A percentile compares a stretch with the other conserved stretches of the same genome.
phyloP scores from a whole-genome alignment of 2,797 vertebrate genomes.

The Bradypodion pumilum region DNA sequence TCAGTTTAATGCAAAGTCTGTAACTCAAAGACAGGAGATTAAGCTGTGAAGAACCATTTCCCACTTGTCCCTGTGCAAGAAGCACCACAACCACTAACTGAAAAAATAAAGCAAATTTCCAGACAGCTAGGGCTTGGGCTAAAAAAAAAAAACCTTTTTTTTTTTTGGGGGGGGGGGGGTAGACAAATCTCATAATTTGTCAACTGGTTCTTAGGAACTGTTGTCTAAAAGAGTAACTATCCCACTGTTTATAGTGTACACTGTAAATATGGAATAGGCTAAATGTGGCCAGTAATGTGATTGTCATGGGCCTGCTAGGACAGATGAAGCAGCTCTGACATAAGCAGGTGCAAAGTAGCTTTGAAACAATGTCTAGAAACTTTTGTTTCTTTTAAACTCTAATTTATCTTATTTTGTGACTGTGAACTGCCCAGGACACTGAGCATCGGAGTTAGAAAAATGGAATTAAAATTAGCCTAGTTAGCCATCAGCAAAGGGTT shows the following conservation, averaged over 20 bases:
- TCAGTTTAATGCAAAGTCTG: background rate
- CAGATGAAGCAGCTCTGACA: background rate
- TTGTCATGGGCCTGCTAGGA: background rate
- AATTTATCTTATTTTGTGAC: background rate
- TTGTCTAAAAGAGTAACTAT: too few relatives aligned
- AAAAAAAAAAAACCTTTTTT: too few relatives aligned
- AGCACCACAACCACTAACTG: slow-evolving; percentile 36
- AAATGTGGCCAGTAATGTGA: background rate
- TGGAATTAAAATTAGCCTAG: background rate
- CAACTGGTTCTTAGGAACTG: too few relatives aligned
- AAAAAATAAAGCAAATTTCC: slow-evolving; percentile 49
- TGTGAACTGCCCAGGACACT: background rate
- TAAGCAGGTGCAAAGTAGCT: background rate
- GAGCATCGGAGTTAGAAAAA: background rate
- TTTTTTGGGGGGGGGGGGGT: too few relatives aligned
- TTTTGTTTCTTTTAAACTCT: too few relatives aligned
- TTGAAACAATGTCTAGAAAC: background rate
- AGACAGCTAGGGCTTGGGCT: slow-evolving; percentile 16
- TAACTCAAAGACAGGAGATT: background rate
- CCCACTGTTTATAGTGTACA: too few relatives aligned
- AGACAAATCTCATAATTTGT: too few relatives aligned
- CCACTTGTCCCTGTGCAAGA: slow-evolving; percentile 11
- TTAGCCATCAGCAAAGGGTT: background rate
- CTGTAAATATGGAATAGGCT: too few relatives aligned
- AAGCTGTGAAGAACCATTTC: background rate